Conservation (phyloP, 1,140 invertebrate genomes). For the Schlechtendalia chinensis region DNA sequence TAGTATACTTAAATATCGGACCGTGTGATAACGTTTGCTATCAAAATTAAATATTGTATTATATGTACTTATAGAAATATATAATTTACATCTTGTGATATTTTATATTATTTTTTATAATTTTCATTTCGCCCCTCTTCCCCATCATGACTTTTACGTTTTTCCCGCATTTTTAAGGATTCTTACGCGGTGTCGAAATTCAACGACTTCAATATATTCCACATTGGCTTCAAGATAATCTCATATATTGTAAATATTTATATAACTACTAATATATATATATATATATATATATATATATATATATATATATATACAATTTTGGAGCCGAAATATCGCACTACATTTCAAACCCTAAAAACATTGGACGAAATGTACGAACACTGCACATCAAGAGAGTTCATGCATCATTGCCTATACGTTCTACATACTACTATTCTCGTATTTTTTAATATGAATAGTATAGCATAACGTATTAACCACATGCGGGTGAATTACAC, state of each 20-base stretch:
- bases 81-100: background rate
- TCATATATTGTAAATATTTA: background rate
- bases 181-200: constrained; percentile 8
- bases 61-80: too few species aligned
- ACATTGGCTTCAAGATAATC: constrained; percentile 24
- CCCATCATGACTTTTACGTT: background rate
- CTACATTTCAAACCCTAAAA: constrained; percentile 29
- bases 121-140: background rate
- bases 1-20: too few species aligned
- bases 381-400: background rate
- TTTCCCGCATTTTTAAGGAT: background rate
- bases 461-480: too few species aligned
- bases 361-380: background rate
- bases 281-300: too few species aligned
- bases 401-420: background rate
- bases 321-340: background rate
- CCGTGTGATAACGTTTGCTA: background rate
- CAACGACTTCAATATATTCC: constrained; percentile 15
- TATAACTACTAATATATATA: too few species aligned
- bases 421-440: too few species aligned
- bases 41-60: too few species aligned
- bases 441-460: too few species aligned
- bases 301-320: background rate
- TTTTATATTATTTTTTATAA: background rate
- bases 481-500: too few species aligned